Conservation (phyloP, 2,888 invertebrate species). For the Geophilus truncorum region DNA sequence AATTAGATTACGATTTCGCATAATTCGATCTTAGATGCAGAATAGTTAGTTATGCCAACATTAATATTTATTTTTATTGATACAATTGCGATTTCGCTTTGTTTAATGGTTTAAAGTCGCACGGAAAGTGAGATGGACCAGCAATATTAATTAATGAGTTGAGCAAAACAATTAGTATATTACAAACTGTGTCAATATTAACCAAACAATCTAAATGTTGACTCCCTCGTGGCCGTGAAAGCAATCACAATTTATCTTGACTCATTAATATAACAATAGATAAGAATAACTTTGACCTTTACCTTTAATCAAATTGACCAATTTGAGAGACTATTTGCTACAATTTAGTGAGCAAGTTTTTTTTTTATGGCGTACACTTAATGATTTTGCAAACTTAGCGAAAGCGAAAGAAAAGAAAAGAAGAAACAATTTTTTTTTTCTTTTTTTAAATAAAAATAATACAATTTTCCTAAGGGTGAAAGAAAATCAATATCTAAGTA, state of each 20-base stretch:
- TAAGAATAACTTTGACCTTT: neutral
- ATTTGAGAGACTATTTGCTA: neutral
- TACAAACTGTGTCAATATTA: neutral
- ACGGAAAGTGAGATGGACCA: neutral
- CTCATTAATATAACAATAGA: neutral
- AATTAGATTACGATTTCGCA: too few relatives aligned
- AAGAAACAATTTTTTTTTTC: too few relatives aligned
- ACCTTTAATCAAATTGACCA: neutral
- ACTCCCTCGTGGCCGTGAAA: neutral
- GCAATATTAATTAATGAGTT: neutral
- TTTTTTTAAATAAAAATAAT: too few relatives aligned
- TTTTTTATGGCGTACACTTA: too few relatives aligned
- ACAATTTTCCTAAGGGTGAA: too few relatives aligned
- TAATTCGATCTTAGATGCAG: too few relatives aligned
- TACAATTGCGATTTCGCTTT: neutral
- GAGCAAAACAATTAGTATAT: neutral
- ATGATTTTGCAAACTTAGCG: too few relatives aligned
- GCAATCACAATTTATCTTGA: conserved; percentile 7
- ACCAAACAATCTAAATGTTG: neutral
- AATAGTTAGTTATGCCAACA: too few relatives aligned
- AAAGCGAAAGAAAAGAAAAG: too few relatives aligned
- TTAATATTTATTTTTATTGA: too few relatives aligned
- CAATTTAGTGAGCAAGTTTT: neutral
- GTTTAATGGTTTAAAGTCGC: neutral
- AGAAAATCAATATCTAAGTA: too few relatives aligned